Percentiles rank a stretch among this genome's conserved stretches.
phyloP scores from a whole-genome alignment of 2,797 vertebrate species.

The Choloepus didactylus region DNA sequence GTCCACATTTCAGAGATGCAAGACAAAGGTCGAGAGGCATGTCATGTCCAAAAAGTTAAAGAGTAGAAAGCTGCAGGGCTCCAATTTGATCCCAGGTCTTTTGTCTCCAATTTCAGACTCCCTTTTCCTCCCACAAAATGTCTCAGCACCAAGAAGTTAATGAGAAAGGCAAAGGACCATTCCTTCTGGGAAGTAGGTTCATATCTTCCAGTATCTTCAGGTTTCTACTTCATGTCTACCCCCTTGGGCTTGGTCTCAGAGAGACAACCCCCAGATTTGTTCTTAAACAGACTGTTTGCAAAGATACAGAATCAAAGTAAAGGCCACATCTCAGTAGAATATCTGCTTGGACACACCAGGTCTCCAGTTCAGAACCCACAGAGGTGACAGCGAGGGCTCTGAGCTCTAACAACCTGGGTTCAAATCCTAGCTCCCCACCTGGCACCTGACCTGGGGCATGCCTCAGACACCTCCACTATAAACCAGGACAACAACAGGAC shows the following conservation, averaged over 20 bases:
- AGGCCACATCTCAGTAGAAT: neutral
- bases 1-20: neutral
- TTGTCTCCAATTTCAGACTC: neutral
- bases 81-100: neutral
- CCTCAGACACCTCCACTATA: no score
- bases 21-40: neutral
- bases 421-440: no score
- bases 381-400: neutral
- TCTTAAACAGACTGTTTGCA: neutral
- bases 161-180: neutral
- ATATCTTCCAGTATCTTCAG: neutral
- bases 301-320: neutral
- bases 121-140: neutral
- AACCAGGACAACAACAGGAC: no score
- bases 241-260: neutral
- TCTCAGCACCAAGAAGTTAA: neutral
- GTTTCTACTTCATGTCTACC: neutral
- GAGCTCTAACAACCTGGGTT: no score
- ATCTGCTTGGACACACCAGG: neutral
- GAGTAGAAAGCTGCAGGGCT: neutral
- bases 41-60: neutral
- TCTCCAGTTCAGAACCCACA: neutral
- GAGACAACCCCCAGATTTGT: neutral
- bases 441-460: no score
- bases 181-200: neutral